phyloP scores from a whole-genome alignment of 2,797 vertebrate species.

The Uromys caudimaculatus region DNA sequence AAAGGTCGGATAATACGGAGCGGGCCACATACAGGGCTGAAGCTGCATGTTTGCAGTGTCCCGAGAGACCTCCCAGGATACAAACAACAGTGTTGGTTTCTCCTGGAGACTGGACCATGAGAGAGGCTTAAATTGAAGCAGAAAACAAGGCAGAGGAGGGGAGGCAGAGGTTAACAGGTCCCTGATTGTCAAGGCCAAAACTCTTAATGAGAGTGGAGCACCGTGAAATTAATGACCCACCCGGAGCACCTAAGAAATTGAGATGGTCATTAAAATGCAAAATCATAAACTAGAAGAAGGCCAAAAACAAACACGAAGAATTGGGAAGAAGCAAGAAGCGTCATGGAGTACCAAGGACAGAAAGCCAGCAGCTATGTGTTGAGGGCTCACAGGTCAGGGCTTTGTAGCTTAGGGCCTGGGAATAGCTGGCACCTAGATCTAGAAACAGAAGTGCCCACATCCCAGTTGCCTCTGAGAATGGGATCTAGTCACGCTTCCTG shows the following conservation, averaged over 20 bases:
- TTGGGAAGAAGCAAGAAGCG: not conserved
- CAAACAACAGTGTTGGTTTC: not conserved
- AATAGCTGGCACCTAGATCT: not conserved
- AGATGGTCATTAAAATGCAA: conserved; percentile 60
- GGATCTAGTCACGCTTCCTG: not conserved
- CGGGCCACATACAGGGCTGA: not conserved
- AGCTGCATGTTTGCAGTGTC: not conserved
- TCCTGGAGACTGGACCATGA: not conserved
- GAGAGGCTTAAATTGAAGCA: not conserved
- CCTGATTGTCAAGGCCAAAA: conserved; percentile 8
- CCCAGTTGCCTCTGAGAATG: not conserved
- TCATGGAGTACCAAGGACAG: not conserved
- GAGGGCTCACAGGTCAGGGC: not conserved
- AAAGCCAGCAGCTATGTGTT: not conserved
- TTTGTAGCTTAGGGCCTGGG: not conserved
- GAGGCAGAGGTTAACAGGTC: conserved; percentile 17
- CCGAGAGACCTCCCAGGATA: not conserved
- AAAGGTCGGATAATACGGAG: not conserved
- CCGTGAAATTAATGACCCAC: conserved; percentile 57
- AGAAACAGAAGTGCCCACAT: not conserved
- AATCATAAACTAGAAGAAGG: conserved; percentile 31
- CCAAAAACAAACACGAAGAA: not conserved
- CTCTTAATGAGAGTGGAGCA: conserved; percentile 18
- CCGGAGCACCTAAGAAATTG: conserved; percentile 63
- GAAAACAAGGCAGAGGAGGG: not conserved